Evolutionary conservation across 2,888 invertebrate species (phyloP), one percentile per base, ranked within the genome.

Genomic region (Campoplex capitator): DNA sequence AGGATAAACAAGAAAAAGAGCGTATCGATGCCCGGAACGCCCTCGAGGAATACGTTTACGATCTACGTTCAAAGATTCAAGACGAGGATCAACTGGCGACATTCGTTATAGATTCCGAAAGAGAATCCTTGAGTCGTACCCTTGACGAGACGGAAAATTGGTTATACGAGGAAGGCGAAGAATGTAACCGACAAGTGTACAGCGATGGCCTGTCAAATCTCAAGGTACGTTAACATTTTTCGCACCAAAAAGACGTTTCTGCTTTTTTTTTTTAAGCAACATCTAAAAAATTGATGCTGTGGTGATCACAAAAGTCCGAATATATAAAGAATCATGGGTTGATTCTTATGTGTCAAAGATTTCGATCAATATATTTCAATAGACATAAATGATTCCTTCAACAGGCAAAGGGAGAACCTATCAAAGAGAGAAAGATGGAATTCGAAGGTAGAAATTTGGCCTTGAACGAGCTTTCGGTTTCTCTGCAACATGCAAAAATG

Each of bases 1-100:
- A 97, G 91, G 99, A 99, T 94, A 96, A 97, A 86, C 97, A 98
- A 93, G 99, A 99, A 95, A 99, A 98, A 92, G 98, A 99, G 93
- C 97, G 99, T 74, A 97, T 98, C 7, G 99, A 99, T 94, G 98
- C 98, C 1, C 97, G 99, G 92, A 99, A 99, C 95, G 98, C 99
- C 3, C 96, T 99, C 0, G 99, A 99, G 94, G 99, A 99, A 95
- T 99, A 99, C 93, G 98, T 99, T 48, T 99, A 99, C 94, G 99
- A 99, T 91, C 96, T 99, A 94, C 96, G 99, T 81, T 97, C 98
- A 85, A 98, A 99, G 94, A 95, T 99, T 79, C 96, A 96, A 62
- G 96, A 97, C 84, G 97, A 97, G 35, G 97, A 97, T 87, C 95
- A 97, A 56, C 95, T 98, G 77, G 97, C 97, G 88, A 96, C 96